Evolutionary conservation across 2,888 invertebrate genomes (phyloP).

Genomic region (Uloborus plumipes): DNA sequence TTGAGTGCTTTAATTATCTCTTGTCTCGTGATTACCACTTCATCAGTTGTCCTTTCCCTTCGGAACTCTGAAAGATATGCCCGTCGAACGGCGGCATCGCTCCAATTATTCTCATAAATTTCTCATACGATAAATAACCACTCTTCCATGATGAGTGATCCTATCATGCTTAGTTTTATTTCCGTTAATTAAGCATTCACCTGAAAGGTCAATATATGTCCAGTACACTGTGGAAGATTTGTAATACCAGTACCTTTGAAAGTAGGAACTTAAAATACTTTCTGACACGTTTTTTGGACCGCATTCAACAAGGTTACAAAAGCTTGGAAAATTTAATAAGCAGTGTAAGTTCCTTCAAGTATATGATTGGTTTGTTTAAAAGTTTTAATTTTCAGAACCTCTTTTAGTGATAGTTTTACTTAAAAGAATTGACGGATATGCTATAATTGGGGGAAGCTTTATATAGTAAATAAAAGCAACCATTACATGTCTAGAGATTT

Average conservation of each 20-base stretch:
- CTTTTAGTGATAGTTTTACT: too few species aligned
- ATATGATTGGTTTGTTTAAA: too few species aligned
- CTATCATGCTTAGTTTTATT: not conserved
- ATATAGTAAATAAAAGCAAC: too few species aligned
- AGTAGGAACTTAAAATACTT: too few species aligned
- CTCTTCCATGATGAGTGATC: not conserved
- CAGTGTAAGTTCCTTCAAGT: too few species aligned
- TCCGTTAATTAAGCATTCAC: not conserved
- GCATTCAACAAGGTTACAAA: too few species aligned
- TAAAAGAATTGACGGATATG: too few species aligned
- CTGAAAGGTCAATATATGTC: slow-evolving; percentile 4
- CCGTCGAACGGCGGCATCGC: slow-evolving; percentile 3
- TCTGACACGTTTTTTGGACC: too few species aligned
- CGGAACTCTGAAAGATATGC: not conserved
- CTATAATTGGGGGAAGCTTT: too few species aligned
- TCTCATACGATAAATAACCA: not conserved
- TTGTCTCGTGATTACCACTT: not conserved
- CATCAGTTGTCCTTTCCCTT: slow-evolving; percentile 9
- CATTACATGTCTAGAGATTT: too few species aligned
- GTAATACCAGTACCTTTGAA: not conserved
- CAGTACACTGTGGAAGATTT: slow-evolving; percentile 1
- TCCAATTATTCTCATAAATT: slow-evolving; percentile 2
- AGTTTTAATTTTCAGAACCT: too few species aligned
- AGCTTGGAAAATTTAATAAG: too few species aligned
- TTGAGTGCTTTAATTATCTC: not conserved